Evolutionary conservation across 2,797 vertebrate species (phyloP).

Genomic region (Lerista edwardsae): DNA sequence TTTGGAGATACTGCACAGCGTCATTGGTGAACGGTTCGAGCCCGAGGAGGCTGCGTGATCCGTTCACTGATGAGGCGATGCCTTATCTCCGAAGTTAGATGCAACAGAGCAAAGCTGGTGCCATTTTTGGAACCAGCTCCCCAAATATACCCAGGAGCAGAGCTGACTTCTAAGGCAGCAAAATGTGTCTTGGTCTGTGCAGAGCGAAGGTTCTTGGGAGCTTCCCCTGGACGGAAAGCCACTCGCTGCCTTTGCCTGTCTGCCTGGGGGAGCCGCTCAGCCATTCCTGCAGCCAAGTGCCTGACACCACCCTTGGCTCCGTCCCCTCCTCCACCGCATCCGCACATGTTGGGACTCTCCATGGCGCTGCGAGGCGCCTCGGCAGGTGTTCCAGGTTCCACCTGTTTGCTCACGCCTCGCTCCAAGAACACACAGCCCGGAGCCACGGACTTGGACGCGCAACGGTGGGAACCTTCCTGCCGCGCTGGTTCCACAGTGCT

Average conservation of each 20-base stretch:
- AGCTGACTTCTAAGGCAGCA: no score
- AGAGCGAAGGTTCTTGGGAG: no score
- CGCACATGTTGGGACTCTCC: background rate
- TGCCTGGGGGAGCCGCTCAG: background rate
- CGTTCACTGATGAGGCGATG: no score
- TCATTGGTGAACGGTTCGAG: no score
- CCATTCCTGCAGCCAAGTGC: background rate
- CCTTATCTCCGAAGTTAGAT: no score
- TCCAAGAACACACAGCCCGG: background rate
- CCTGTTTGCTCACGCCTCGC: conserved; percentile 35
- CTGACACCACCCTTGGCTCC: background rate
- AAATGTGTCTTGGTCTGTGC: no score
- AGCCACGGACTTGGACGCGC: fast-evolving
- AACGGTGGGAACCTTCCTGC: background rate
- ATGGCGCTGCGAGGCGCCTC: background rate
- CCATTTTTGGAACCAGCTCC: no score
- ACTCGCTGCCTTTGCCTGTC: fast-evolving
- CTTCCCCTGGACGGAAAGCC: fast-evolving
- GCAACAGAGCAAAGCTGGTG: no score
- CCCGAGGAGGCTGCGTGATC: no score
- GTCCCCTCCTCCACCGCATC: background rate
- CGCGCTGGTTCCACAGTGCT: background rate
- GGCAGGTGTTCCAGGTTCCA: conserved; percentile 41
- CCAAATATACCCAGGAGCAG: no score
- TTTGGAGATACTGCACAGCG: no score